Percentiles rank a stretch among this genome's conserved stretches.
phyloP scores from a whole-genome alignment of 2,113 vertebrate genomes.

The Centropristis striata region DNA sequence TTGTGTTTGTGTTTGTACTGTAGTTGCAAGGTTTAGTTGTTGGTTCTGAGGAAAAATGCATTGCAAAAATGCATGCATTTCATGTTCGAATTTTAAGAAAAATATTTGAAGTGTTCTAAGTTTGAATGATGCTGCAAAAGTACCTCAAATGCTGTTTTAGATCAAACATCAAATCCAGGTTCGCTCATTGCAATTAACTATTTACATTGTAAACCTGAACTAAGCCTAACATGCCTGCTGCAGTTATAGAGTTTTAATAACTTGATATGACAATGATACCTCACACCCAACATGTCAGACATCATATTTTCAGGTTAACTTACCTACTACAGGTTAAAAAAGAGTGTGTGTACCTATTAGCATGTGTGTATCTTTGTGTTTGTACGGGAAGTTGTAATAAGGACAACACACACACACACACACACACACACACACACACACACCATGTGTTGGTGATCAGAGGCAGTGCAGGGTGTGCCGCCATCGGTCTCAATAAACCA shows the following conservation, averaged over 20 bases:
- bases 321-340: not conserved
- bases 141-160: not conserved
- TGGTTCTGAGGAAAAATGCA: too few species aligned
- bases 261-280: not conserved
- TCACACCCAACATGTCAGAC: too few species aligned
- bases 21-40: too few species aligned
- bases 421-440: too few species aligned
- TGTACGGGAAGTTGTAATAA: not conserved
- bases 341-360: too few species aligned
- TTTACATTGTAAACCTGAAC: too few species aligned
- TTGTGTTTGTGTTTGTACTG: not conserved
- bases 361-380: not conserved
- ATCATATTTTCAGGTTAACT: not conserved
- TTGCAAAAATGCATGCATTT: too few species aligned
- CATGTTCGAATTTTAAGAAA: too few species aligned
- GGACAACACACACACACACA: not conserved
- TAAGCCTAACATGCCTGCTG: not conserved
- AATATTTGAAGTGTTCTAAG: too few species aligned
- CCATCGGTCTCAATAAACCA: slow-evolving; percentile 46
- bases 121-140: too few species aligned
- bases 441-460: slow-evolving; percentile 35
- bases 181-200: not conserved
- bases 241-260: not conserved
- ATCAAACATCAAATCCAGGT: not conserved
- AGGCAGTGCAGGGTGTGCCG: slow-evolving; percentile 31